Evolutionary conservation across 1,140 invertebrate species (phyloP), one percentile per base, ranked within the genome.

Genomic region (Paracyclopina nana): DNA sequence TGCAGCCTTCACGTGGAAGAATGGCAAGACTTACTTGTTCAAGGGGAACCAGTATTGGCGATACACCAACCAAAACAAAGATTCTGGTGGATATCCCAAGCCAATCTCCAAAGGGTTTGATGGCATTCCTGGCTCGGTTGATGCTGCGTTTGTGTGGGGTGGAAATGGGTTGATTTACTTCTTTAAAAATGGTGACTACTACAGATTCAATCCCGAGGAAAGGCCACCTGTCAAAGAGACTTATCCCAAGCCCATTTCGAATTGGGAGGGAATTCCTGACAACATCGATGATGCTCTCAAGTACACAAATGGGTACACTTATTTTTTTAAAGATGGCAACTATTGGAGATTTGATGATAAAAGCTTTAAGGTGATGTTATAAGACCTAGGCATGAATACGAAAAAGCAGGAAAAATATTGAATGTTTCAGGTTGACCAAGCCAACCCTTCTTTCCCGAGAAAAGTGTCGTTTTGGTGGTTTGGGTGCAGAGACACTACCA

Each of bases 321-420:
- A 94, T 64, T 95, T 96, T 72, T 95, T 92, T 71, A 90, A 88
- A 63, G 78, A 75, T 53, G 74, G 78, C 38, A 70, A 76, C 14
- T 94, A 94, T 63, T 94, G 85, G 66, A 70, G 86, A 61, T 92
- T 92, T 70, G 88, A 94, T 62, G 88, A 95, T 62, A 76, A 77
- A 57, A 78, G 73, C 9, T 92, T 92, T 65, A 73, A 78, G 58
- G 87, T 88, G 69, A 74, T 77, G 73, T n/a, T n/a, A n/a, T n/a
- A n/a, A n/a, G n/a, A n/a, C n/a, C n/a, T n/a, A n/a, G n/a, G n/a
- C n/a, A n/a, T n/a, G n/a, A n/a, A n/a, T n/a, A n/a, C n/a, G n/a
- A n/a, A n/a, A n/a, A n/a, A n/a, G n/a, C n/a, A n/a, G n/a, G n/a
- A n/a, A n/a, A n/a, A n/a, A n/a, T n/a, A n/a, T n/a, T n/a, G 78